Percentiles rank a stretch among this genome's conserved stretches.
Conservation (phyloP, 2,113 vertebrate species). For the Gracilinanus agilis region DNA sequence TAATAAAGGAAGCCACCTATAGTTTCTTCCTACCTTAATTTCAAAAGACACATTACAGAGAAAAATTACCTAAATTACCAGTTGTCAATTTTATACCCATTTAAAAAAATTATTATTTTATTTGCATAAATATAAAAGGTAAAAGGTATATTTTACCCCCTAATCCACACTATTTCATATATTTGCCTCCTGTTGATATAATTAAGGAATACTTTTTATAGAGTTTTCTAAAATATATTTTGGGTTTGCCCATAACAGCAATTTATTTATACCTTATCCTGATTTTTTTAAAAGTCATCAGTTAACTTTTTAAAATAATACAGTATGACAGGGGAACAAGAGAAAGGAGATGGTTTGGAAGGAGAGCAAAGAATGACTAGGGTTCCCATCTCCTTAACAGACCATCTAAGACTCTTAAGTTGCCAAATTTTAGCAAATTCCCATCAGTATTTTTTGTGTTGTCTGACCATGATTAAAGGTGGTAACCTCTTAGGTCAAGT, state of each 20-base stretch:
- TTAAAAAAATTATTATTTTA: slow-evolving; percentile 29
- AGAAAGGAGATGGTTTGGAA: no score
- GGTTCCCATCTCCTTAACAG: no score
- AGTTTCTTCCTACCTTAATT: neutral
- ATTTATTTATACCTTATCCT: slow-evolving; percentile 19
- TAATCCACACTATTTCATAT: neutral
- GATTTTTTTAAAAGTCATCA: slow-evolving; percentile 12
- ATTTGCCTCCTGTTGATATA: slow-evolving; percentile 18
- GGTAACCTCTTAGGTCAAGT: no score
- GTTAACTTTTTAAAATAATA: slow-evolving; percentile 16
- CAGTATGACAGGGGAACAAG: neutral
- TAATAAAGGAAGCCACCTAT: neutral
- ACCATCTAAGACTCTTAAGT: no score
- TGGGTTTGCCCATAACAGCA: slow-evolving; percentile 14
- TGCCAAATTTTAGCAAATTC: no score
- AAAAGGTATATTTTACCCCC: slow-evolving; percentile 26
- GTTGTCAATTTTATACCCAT: neutral
- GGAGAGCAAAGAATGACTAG: no score
- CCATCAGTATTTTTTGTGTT: no score
- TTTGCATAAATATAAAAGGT: slow-evolving; percentile 14
- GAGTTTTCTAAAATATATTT: slow-evolving; percentile 32
- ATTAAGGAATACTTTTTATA: slow-evolving; percentile 32
- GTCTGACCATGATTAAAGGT: no score
- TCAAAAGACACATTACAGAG: neutral
- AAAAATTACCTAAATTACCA: neutral